Evolutionary conservation across 1,140 invertebrate genomes (phyloP).

Genomic region (Eueides isabella): DNA sequence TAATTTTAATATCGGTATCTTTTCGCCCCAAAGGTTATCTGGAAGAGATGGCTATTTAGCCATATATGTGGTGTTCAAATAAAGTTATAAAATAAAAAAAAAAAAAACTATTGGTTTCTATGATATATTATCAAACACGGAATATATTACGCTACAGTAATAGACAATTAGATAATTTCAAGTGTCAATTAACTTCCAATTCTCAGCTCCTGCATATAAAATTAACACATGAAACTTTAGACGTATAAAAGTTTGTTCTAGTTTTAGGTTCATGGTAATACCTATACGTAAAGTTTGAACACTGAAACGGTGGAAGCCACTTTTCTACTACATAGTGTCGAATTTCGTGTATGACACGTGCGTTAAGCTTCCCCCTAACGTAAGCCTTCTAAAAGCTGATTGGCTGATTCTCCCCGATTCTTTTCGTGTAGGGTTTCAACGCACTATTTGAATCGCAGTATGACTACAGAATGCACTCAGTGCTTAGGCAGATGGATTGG

Average conservation of each 20-base stretch:
- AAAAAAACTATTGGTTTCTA: too few species aligned
- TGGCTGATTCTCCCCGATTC: conserved; percentile 43
- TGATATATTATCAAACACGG: too few species aligned
- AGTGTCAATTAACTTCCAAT: not conserved
- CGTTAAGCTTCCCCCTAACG: conserved; percentile 32
- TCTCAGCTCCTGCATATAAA: not conserved
- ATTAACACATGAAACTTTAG: not conserved
- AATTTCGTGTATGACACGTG: conserved; percentile 39
- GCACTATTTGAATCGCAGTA: conserved; percentile 44
- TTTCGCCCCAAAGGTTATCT: too few species aligned
- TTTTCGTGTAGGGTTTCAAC: conserved; percentile 50
- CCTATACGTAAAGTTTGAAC: conserved; percentile 27
- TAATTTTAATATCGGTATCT: too few species aligned
- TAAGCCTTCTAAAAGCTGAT: conserved; percentile 41
- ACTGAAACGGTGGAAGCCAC: conserved; percentile 32
- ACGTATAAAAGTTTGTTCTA: conserved; percentile 1
- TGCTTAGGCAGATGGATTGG: conserved; percentile 26
- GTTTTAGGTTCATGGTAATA: conserved; percentile 15
- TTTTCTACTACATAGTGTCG: conserved; percentile 37
- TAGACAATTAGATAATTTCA: not conserved
- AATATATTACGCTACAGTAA: not conserved
- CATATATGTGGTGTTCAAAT: too few species aligned
- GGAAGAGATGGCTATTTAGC: too few species aligned
- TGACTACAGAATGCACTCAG: conserved; percentile 31
- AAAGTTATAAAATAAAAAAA: too few species aligned